Base-by-base conservation (phyloP, 1,140 invertebrate genomes). In the Tetragnatha versicolor region DNA sequence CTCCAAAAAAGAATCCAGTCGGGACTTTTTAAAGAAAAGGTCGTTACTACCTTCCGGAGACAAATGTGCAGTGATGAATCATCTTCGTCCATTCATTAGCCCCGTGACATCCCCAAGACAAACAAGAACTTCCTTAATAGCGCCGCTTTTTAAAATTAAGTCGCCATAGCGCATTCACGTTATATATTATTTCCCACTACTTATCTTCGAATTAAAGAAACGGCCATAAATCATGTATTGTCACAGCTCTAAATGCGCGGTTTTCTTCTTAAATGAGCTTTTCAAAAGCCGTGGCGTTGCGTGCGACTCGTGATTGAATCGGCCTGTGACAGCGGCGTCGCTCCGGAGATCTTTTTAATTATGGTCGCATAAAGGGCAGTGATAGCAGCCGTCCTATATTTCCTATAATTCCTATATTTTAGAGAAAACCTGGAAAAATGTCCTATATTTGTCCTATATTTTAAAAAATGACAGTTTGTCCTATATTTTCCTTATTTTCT, bases 161-260 rank as follows among this genome's bases (percentile, higher is more conserved):
- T 68, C 25, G 65, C 65, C 37, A 68, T 7, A 12, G 6, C 17
- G 14, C 9, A 39, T 39, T 63, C 9, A 5, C 22, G 7, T 27
- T 53, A 20, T 14, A 10, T n/a, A n/a, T n/a, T n/a, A 55, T n/a
- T 20, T 12, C 10, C 17, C 10, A 55, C 17, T 27, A 27, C 17
- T 20, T n/a, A 10, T 35, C 58, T 61, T 20, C 58, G 20, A 35
- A 61, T 61, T 61, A 35, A 61, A 61, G 58, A 68, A 49, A 49
- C 17, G 65, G 22, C 65, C 42, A 68, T 68, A 68, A 68, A 68
- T 68, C 65, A 68, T 68, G 47, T 68, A 68, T 68, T 68, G 65
- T 68, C 65, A 68, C 35, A 22, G 39, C 9, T 17, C 37, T 68
- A 68, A 68, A 68, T 68, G 45, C 31, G 14, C 58, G 31, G n/a